Base-by-base conservation (phyloP, 1,140 invertebrate genomes). In the Bradynema listronoti region DNA sequence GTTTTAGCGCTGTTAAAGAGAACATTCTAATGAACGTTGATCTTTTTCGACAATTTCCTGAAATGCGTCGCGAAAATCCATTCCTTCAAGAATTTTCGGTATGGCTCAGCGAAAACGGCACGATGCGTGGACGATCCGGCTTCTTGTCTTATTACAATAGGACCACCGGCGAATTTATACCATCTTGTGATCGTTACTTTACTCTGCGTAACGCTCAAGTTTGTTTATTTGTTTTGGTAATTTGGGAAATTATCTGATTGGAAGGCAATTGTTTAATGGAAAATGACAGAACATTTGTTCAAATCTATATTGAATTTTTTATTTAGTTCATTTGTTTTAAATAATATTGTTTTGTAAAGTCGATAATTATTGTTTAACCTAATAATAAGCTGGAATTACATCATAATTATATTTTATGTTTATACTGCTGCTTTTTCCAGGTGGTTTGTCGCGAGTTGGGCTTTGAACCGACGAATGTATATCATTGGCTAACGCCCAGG, bases 121-220 rank as follows among this genome's bases (percentile, higher is more conserved):
- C 61, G 50, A 71, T 25, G 43, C 54, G 42, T 9, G 69, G 55
- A 36, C 49, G 61, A 29, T 79, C 84, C 65, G 85, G 85, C 7
- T 99, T 96, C 73, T 79, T 99, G 32, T 89, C 98, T 80, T 87
- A 92, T 69, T 97, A 89, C 77, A 99, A 98, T 78, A 83, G 82
- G 54, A 96, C 93, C 3, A 93, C 91, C 0, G 80, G 90, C 7
- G 90, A 96, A 78, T 96, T 91, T 90, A 88, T 94, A 36, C 89
- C 94, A 0, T 86, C 96, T 75, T 99, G 95, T 80, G 94, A 99
- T 82, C 83, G 84, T 47, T 83, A 90, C 56, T 98, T 98, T 77
- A 93, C 89, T 0, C 88, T 93, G 77, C 82, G 89, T 72, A 94
- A 94, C 79, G 90, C 89, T 2, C 86, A 91, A 82, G 90, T 72